Percentiles rank a stretch among this genome's conserved stretches.
Conservation (phyloP, 2,113 vertebrate genomes). For the Cathartes aura region DNA sequence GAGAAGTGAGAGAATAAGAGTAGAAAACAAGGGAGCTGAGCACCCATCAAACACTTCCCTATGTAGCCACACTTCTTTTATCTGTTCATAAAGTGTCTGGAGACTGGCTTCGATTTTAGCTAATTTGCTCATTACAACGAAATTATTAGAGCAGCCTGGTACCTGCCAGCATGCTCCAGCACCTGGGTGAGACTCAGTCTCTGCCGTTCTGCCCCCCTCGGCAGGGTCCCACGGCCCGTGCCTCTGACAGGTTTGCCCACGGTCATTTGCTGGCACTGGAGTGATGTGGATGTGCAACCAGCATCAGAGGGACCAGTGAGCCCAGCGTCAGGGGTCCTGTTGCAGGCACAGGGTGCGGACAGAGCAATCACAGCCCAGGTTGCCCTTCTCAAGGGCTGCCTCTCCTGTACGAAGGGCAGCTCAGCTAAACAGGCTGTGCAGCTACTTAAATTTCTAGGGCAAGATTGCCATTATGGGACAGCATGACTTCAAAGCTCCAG, state of each 20-base stretch:
- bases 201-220: fast-evolving
- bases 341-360: background rate
- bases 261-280: background rate
- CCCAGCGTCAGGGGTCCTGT: fast-evolving
- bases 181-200: background rate
- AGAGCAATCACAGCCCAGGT: background rate
- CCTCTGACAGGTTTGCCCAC: background rate
- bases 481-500: background rate
- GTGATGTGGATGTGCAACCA: background rate
- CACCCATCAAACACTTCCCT: background rate
- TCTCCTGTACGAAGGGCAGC: background rate
- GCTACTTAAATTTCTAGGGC: fast-evolving
- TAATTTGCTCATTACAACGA: background rate
- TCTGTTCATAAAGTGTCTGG: background rate
- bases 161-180: background rate
- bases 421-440: background rate
- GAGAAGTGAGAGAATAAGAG: background rate
- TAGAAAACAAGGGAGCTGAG: background rate
- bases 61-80: background rate
- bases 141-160: background rate
- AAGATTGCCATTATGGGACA: background rate
- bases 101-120: background rate
- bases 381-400: background rate
- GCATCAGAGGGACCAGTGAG: background rate
- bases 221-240: background rate